A percentile compares a stretch with the other conserved stretches of the same genome.
phyloP scores from a whole-genome alignment of 1,140 invertebrate species.

The Pantala flavescens region DNA sequence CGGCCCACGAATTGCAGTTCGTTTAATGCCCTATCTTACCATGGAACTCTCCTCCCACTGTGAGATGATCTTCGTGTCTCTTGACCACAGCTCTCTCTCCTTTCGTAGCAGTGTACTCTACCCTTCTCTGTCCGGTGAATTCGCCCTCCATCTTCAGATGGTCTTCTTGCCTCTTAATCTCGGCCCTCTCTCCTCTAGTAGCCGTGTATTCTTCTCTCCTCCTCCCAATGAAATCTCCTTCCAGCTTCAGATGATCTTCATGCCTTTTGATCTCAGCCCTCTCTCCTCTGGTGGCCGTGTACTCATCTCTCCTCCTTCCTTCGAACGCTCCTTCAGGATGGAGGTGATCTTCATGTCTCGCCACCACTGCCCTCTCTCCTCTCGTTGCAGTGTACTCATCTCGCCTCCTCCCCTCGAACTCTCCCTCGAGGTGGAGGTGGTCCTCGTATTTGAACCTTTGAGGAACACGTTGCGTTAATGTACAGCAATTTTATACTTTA shows the following conservation, averaged over 20 bases:
- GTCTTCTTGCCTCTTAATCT: constrained; percentile 43
- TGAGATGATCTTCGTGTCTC: constrained; percentile 37
- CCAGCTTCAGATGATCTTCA: constrained; percentile 42
- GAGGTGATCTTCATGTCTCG: constrained; percentile 19
- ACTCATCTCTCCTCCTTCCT: constrained; percentile 21
- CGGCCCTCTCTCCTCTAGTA: constrained; percentile 24
- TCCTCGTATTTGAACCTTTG: constrained; percentile 37
- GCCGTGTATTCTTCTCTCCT: constrained; percentile 12
- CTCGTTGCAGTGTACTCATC: not conserved
- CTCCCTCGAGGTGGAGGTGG: constrained; percentile 46
- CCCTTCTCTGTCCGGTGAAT: constrained; percentile 38
- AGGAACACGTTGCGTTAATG: not conserved
- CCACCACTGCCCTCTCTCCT: constrained; percentile 7
- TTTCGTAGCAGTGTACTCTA: constrained; percentile 22
- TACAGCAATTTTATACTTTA: no score
- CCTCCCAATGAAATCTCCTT: constrained; percentile 31
- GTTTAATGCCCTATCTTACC: no score
- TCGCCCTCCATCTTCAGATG: constrained; percentile 47
- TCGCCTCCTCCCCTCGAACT: constrained; percentile 32
- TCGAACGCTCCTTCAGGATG: constrained; percentile 30
- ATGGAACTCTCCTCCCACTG: constrained; percentile 39
- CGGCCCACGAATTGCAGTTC: no score
- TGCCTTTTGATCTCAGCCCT: constrained; percentile 24
- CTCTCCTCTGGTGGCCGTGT: constrained; percentile 22
- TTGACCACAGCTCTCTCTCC: constrained; percentile 21